A percentile compares a stretch with the other conserved stretches of the same genome.
phyloP scores from a whole-genome alignment of 2,797 vertebrate genomes.

The Notamacropus eugenii region DNA sequence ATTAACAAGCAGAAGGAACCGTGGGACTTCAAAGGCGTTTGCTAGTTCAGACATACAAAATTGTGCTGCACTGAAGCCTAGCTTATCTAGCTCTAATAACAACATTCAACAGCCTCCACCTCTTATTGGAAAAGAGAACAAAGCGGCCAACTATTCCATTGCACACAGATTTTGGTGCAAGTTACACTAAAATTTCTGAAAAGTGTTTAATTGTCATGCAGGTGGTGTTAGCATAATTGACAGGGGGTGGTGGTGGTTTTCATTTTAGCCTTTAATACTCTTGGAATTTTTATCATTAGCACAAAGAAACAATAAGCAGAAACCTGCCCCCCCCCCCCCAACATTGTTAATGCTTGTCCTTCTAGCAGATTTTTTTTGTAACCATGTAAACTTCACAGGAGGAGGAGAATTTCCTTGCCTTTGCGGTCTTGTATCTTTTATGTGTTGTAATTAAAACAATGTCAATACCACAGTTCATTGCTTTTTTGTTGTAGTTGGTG shows the following conservation, averaged over 20 bases:
- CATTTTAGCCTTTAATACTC: neutral
- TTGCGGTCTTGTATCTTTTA: constrained; percentile 55
- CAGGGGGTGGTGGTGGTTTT: neutral
- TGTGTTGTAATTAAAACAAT: constrained; percentile 71
- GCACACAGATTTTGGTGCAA: constrained; percentile 78
- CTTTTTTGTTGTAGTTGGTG: constrained; percentile 68
- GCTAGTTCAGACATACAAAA: constrained; percentile 86
- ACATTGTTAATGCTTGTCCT: neutral
- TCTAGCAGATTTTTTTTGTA: constrained; percentile 6
- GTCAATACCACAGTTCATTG: constrained; percentile 69
- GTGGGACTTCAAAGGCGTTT: constrained; percentile 89
- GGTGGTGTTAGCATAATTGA: neutral
- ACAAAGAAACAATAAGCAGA: constrained; percentile 55
- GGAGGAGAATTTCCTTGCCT: constrained; percentile 58
- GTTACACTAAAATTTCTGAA: constrained; percentile 70
- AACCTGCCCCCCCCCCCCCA: neutral
- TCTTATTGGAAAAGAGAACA: constrained; percentile 86
- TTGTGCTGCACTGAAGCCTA: constrained; percentile 86
- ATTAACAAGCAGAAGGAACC: constrained; percentile 89
- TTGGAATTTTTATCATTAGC: constrained; percentile 48
- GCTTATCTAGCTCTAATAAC: constrained; percentile 92
- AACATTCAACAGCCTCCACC: constrained; percentile 85
- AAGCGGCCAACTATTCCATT: constrained; percentile 81
- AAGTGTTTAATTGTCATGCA: constrained; percentile 63
- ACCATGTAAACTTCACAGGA: constrained; percentile 46